Percentiles rank a stretch among this genome's conserved stretches.
phyloP scores from a whole-genome alignment of 2,113 vertebrate genomes.

The Helogale parvula region DNA sequence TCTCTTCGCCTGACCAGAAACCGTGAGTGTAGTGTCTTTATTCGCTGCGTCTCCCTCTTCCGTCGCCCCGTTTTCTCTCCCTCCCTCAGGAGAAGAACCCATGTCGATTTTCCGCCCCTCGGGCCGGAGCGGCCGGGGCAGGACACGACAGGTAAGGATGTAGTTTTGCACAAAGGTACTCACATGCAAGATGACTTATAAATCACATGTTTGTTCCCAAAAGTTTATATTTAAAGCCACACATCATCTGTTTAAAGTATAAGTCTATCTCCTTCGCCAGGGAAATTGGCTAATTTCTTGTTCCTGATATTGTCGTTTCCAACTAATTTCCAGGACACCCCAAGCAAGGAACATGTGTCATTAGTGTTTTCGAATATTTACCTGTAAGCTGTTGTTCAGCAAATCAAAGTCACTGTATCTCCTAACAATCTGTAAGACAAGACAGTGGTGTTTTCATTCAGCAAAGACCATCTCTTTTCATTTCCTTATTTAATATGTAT shows the following conservation, averaged over 20 bases:
- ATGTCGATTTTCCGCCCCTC: no score
- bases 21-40: no score
- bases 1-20: no score
- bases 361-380: conserved; percentile 82
- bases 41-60: no score
- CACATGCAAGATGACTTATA: neutral
- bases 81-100: no score
- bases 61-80: no score
- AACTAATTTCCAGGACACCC: conserved; percentile 56
- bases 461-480: conserved; percentile 1
- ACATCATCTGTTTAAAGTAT: neutral
- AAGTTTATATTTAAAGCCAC: conserved; percentile 47
- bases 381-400: conserved; percentile 96
- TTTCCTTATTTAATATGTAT: neutral
- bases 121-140: no score
- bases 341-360: neutral
- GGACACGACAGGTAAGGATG: no score
- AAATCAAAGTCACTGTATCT: conserved; percentile 98
- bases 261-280: conserved; percentile 26
- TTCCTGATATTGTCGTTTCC: neutral
- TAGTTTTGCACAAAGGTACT: neutral
- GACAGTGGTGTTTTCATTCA: conserved; percentile 53
- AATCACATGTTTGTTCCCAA: conserved; percentile 16
- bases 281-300: conserved; percentile 6
- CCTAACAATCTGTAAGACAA: conserved; percentile 93